phyloP scores from a whole-genome alignment of 2,888 invertebrate genomes.

The Amphipoea oculea region DNA sequence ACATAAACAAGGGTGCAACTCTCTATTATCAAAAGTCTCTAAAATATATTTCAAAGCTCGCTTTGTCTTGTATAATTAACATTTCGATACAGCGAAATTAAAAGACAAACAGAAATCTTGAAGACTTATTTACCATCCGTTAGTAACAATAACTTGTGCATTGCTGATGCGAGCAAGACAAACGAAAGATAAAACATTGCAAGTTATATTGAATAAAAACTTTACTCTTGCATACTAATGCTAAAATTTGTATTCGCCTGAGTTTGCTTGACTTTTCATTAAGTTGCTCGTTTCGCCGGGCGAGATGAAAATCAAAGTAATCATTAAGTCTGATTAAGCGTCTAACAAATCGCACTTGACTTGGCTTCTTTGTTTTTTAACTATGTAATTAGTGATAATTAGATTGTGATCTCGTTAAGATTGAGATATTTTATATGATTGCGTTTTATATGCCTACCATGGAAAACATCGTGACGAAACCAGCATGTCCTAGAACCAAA shows the following conservation, averaged over 20 bases:
- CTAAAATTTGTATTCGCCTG: conserved; percentile 88
- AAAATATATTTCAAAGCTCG: conserved; percentile 30
- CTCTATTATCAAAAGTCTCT: conserved; percentile 3
- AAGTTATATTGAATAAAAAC: conserved; percentile 89
- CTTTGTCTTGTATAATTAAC: conserved; percentile 35
- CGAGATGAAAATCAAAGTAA: conserved; percentile 88
- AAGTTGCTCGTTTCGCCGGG: conserved; percentile 85
- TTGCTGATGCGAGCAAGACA: conserved; percentile 84
- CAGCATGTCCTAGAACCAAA: background rate
- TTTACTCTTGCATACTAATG: conserved; percentile 90
- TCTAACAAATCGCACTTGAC: conserved; percentile 79
- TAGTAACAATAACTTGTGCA: conserved; percentile 81
- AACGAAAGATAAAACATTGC: conserved; percentile 86
- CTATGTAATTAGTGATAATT: conserved; percentile 72
- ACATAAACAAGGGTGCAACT: conserved; percentile 13
- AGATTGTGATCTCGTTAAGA: conserved; percentile 62
- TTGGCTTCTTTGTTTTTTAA: conserved; percentile 75
- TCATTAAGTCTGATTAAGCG: conserved; percentile 86
- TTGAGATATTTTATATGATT: conserved; percentile 22
- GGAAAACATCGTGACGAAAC: background rate
- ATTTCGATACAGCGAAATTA: conserved; percentile 56
- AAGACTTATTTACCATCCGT: conserved; percentile 73
- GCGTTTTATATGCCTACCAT: background rate
- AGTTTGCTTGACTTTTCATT: conserved; percentile 90
- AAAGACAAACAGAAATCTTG: conserved; percentile 68